Conservation (phyloP, 2,797 vertebrate species). For the Fringilla coelebs region DNA sequence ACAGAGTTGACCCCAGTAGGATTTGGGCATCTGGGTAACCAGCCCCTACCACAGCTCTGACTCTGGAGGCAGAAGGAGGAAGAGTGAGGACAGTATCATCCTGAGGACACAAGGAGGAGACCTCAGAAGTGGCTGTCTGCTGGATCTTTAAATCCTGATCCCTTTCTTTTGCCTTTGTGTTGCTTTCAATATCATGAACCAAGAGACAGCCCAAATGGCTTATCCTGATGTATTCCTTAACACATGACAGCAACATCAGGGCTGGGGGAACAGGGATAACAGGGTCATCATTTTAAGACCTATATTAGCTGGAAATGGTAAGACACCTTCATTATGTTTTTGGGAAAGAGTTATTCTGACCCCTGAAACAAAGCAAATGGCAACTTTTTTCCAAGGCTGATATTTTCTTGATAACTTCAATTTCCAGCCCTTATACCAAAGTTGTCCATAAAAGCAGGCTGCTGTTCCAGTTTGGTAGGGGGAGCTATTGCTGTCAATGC, state of each 20-base stretch:
- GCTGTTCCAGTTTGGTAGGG: not conserved
- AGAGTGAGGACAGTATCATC: not conserved
- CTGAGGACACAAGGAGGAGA: not conserved
- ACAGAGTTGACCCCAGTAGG: not conserved
- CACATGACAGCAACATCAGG: not conserved
- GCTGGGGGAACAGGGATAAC: fast-evolving
- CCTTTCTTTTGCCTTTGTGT: not conserved
- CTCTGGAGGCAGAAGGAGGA: not conserved
- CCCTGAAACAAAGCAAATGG: not conserved
- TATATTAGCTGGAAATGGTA: not conserved
- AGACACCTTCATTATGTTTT: not conserved
- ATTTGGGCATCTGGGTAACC: not conserved
- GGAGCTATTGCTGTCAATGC: not conserved
- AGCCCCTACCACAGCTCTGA: not conserved
- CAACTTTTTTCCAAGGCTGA: not conserved
- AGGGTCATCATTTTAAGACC: not conserved
- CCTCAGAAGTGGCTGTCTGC: not conserved
- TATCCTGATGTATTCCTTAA: not conserved
- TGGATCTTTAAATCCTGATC: not conserved
- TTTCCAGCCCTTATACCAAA: not conserved
- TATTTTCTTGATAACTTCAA: not conserved
- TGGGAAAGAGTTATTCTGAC: not conserved
- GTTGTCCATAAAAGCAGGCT: not conserved
- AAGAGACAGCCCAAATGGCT: not conserved
- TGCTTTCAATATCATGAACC: not conserved